Evolutionary conservation across 1,140 invertebrate species (phyloP).

Genomic region (Bombus terrestris): DNA sequence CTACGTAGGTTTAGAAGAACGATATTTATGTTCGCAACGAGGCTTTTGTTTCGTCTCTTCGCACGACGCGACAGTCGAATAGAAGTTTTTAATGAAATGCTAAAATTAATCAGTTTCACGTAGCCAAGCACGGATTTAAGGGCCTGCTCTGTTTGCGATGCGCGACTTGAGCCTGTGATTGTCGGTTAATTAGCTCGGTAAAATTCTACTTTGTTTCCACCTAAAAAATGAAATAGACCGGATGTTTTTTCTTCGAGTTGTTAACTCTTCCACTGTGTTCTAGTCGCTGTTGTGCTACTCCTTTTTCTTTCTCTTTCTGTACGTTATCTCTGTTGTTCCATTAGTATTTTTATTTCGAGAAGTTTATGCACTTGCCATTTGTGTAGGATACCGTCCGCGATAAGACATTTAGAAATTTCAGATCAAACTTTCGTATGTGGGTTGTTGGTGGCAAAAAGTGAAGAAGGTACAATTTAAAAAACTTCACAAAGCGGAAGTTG

Average conservation of each 20-base stretch:
- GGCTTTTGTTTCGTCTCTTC: not conserved
- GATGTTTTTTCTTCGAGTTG: not conserved
- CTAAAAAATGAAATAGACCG: not conserved
- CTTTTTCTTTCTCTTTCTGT: not conserved
- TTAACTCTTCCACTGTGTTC: not conserved
- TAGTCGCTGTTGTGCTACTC: not conserved
- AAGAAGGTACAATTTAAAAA: not conserved
- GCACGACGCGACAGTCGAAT: not conserved
- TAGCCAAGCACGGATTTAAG: not conserved
- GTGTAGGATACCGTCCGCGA: not conserved
- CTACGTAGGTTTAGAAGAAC: not conserved
- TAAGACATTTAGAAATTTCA: not conserved
- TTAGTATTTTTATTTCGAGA: slow-evolving; percentile 28
- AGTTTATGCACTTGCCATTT: not conserved
- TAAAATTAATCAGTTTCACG: not conserved
- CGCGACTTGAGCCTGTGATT: not conserved
- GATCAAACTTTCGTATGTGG: not conserved
- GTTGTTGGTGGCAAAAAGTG: not conserved
- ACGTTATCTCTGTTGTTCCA: not conserved
- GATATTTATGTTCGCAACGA: not conserved
- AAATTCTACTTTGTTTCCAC: not conserved
- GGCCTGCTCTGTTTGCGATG: not conserved
- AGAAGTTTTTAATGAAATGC: not conserved
- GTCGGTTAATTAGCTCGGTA: slow-evolving; percentile 7
- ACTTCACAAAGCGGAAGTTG: slow-evolving; percentile 20